Evolutionary conservation across 2,113 vertebrate genomes (phyloP), one percentile per base, ranked within the genome.

Genomic region (Scophthalmus maximus): DNA sequence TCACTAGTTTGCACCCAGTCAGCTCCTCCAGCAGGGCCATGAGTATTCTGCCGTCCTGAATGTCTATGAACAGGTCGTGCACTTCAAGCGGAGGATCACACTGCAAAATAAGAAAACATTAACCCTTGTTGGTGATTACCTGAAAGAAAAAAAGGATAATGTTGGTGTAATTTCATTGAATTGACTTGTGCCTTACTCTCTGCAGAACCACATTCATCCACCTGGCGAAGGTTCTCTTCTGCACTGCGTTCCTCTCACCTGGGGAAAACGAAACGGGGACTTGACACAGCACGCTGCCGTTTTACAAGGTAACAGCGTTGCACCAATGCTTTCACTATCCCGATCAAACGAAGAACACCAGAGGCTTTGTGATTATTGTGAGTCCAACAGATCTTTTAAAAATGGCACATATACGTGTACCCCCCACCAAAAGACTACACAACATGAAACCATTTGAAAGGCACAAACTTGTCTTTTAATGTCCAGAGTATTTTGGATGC

Each of bases 1-100:
- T 27, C 91, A 98, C 96, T 90, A 98, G 89, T 75, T 93, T 95
- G 63, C 90, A 94, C 18, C 96, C 96, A 5, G 96, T 95, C 34
- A 97, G 90, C 75, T 96, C 93, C 90, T 97, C 96, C 85, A 97
- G 76, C 65, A 98, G 76, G 0, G 94, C 94, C 96, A 98, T 94
- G 68, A 98, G 91, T 68, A 97, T 90, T 83, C 92, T 94, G 29
- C 96, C 96, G 90, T 96, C 95, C 90, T 96, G 95, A 64, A 98
- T 92, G 70, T 97, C 96, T 27, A 79, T 15, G 68, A 97, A 96
- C 81, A 98, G 84, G 88, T 97, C 92, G 61, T 86, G 91, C 25
- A 98, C 95, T 92, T 95, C 93, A 44, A 95, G 63, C 1, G 95
- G 94, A 44, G 95, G 96, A 49, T 93, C 87, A 52, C 92, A 85